Evolutionary conservation across 2,888 invertebrate genomes (phyloP), one percentile per base, ranked within the genome.

Genomic region (Trachelus stipa): DNA sequence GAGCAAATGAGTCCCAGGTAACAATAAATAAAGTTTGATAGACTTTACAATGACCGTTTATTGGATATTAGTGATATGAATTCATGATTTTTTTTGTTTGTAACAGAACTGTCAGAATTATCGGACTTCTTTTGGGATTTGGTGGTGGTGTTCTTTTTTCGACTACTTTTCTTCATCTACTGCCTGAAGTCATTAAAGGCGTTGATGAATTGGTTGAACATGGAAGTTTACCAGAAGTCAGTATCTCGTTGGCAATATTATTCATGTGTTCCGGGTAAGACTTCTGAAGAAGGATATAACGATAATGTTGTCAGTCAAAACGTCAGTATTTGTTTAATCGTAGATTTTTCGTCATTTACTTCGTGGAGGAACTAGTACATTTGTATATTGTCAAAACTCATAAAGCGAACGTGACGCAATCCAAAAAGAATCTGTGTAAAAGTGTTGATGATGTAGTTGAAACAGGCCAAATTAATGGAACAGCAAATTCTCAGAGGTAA

Each of bases 101-200:
- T 30, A 77, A 12, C 82, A 90, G 91, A 79, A 89, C 90, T 0
- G 85, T 80, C 71, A 88, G 83, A 23, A 85, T 93, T 33, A 94
- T 95, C 35, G 92, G 94, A 86, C 92, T 95, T 31, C 90, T 96
- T 34, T 92, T 97, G 34, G 95, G 96, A 23, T 95, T 97, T 83
- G 97, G 97, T 30, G 97, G 97, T 23, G 97, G 97, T 15, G 97
- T 97, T 0, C 92, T 97, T 33, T 92, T 97, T 69, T 95, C 95
- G 81, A 97, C 97, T 3, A 96, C 96, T 6, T 96, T 97, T 88
- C 91, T 96, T 83, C 97, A 97, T 87, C 92, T 97, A 85, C 92
- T 97, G 77, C 97, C 97, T 1, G 97, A 97, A 92, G 95, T 97
- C 0, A 92, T 94, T 15, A 95, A 96, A 85, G 94, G 93, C 78